Conservation (phyloP, 2,113 vertebrate genomes). For the Eupsittula cactorum region DNA sequence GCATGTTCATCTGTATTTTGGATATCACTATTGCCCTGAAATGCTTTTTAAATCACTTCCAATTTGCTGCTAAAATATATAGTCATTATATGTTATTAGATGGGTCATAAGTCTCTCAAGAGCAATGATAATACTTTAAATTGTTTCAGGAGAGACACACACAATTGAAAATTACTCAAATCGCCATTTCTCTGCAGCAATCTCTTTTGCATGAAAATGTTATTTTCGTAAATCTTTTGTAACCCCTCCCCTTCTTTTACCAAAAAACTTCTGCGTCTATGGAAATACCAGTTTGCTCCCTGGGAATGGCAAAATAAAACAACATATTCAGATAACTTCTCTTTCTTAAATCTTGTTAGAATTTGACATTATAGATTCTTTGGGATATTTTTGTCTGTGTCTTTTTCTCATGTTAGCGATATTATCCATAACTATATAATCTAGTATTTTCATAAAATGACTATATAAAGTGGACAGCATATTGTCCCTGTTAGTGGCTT, state of each 20-base stretch:
- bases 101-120: slow-evolving; percentile 9
- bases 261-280: neutral
- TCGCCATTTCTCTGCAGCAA: neutral
- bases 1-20: neutral
- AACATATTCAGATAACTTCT: neutral
- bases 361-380: neutral
- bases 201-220: neutral
- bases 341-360: neutral
- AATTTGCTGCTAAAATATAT: slow-evolving; percentile 20
- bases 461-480: neutral
- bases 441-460: neutral
- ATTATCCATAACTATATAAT: neutral
- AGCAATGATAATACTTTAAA: neutral
- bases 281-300: neutral
- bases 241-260: neutral
- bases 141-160: neutral
- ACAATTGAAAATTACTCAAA: neutral
- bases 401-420: neutral
- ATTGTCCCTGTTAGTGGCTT: neutral
- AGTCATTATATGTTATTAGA: slow-evolving; percentile 28
- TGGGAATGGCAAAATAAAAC: neutral
- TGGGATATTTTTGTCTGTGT: neutral
- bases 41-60: slow-evolving; percentile 33
- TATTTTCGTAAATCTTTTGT: neutral
- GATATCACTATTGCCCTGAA: slow-evolving; percentile 31